Evolutionary conservation across 1,140 invertebrate species (phyloP).

Genomic region (Formica exsecta): DNA sequence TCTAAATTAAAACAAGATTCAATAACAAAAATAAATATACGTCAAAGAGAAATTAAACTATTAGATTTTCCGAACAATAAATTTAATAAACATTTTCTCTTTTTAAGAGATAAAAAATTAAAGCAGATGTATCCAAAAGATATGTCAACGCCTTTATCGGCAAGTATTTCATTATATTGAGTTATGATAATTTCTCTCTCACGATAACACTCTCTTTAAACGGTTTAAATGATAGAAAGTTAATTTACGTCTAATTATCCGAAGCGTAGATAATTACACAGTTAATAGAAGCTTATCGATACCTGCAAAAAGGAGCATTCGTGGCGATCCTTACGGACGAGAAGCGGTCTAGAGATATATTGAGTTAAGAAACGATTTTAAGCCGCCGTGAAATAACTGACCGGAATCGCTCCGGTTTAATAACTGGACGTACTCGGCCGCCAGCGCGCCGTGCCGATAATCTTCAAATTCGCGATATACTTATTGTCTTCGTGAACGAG

Average conservation of each 20-base stretch:
- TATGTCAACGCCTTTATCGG: slow-evolving; percentile 32
- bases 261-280: slow-evolving; percentile 43
- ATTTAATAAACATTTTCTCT: slow-evolving; percentile 14
- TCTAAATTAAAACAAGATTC: neutral
- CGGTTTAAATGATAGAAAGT: slow-evolving; percentile 47
- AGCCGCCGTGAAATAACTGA: slow-evolving; percentile 58
- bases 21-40: neutral
- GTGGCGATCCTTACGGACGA: neutral
- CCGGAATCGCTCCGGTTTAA: slow-evolving; percentile 39
- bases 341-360: neutral
- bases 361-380: slow-evolving; percentile 43
- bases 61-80: neutral
- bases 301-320: slow-evolving; percentile 18
- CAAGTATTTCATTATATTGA: slow-evolving; percentile 43
- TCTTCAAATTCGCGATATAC: slow-evolving; percentile 48
- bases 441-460: slow-evolving; percentile 15
- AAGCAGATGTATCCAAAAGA: slow-evolving; percentile 18
- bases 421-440: slow-evolving; percentile 4
- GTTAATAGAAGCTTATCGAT: slow-evolving; percentile 53
- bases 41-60: neutral
- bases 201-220: slow-evolving; percentile 24
- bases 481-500: slow-evolving; percentile 43
- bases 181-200: slow-evolving; percentile 45
- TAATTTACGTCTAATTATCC: slow-evolving; percentile 54
- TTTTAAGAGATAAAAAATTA: neutral